Conservation (phyloP, 2,797 vertebrate genomes). For the Sciaenops ocellatus region DNA sequence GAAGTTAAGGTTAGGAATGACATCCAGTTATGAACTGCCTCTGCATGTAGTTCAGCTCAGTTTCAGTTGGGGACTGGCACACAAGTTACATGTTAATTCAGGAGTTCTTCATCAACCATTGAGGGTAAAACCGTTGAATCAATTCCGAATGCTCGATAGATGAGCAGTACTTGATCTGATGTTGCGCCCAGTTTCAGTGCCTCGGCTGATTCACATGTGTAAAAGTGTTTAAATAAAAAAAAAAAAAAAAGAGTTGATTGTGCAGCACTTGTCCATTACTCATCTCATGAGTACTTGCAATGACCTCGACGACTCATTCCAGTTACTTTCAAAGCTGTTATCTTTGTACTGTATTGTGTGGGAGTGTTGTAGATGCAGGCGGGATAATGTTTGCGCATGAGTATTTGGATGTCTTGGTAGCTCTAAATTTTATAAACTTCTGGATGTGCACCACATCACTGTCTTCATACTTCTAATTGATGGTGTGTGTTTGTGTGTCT, state of each 20-base stretch:
- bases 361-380: slow-evolving; percentile 59
- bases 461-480: neutral
- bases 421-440: slow-evolving; percentile 13
- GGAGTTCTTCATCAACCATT: slow-evolving; percentile 24
- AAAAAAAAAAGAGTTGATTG: slow-evolving; percentile 38
- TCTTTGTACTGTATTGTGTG: slow-evolving; percentile 52
- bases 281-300: slow-evolving; percentile 48
- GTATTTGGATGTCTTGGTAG: slow-evolving; percentile 21
- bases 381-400: slow-evolving; percentile 29
- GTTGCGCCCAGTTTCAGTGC: slow-evolving; percentile 3
- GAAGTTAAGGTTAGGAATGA: slow-evolving; percentile 14
- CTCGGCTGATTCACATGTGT: slow-evolving; percentile 33
- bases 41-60: slow-evolving; percentile 17
- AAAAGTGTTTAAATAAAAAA: neutral
- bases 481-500: neutral
- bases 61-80: slow-evolving; percentile 16
- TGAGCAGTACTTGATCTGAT: slow-evolving; percentile 39
- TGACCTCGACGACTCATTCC: slow-evolving; percentile 43
- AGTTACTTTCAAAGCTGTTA: slow-evolving; percentile 56
- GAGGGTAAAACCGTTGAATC: slow-evolving; percentile 12
- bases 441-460: neutral
- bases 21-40: slow-evolving; percentile 37
- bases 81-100: slow-evolving; percentile 19
- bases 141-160: slow-evolving; percentile 20
- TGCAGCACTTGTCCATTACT: slow-evolving; percentile 53